phyloP scores from a whole-genome alignment of 2,797 vertebrate species.

The Falco rusticolus region DNA sequence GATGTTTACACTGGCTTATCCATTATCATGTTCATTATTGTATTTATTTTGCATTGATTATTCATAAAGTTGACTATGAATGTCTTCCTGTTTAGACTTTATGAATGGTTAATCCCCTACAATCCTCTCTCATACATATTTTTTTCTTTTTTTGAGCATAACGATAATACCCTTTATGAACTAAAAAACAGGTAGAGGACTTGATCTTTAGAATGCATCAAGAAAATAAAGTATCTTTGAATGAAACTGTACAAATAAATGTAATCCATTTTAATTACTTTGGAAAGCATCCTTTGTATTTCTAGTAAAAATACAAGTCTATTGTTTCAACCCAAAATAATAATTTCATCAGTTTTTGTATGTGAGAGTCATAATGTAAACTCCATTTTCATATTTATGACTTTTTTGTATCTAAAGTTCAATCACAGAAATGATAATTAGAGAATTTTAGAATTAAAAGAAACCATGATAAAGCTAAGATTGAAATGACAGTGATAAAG shows the following conservation, averaged over 20 bases:
- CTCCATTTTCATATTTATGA: neutral
- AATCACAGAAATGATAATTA: neutral
- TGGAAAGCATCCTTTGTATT: neutral
- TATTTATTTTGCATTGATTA: conserved; percentile 35
- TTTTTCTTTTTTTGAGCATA: neutral
- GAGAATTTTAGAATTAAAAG: neutral
- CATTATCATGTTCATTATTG: neutral
- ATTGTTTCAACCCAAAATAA: neutral
- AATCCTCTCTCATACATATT: neutral
- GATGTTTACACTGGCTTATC: neutral
- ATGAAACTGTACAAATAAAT: neutral
- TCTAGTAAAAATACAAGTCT: neutral
- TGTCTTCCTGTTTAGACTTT: conserved; percentile 23
- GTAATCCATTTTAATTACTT: neutral
- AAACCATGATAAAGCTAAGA: neutral
- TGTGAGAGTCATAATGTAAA: neutral
- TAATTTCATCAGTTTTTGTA: neutral
- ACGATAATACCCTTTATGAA: neutral
- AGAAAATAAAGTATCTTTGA: neutral
- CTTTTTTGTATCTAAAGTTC: neutral
- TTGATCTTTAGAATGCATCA: neutral
- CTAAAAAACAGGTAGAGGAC: neutral
- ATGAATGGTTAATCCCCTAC: neutral
- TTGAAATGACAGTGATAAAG: neutral
- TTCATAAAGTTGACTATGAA: conserved; percentile 12